Evolutionary conservation across 2,113 vertebrate genomes (phyloP).

Genomic region (Colaptes auratus): DNA sequence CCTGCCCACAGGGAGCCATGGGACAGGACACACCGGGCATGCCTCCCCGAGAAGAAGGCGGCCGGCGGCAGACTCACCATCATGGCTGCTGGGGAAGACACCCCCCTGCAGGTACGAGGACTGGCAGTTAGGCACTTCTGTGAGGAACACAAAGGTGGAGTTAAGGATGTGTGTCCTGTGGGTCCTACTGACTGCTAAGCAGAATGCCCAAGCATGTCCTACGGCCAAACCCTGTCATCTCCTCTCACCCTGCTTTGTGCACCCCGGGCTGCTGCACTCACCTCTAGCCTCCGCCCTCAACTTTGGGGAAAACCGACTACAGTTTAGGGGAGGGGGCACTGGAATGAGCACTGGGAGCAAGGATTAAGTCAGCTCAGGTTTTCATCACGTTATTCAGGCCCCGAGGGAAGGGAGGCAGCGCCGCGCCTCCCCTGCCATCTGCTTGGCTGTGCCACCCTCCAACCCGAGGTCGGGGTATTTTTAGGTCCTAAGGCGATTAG

Average conservation of each 20-base stretch:
- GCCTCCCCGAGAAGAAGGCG: rapidly evolving
- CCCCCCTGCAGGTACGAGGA: slow-evolving; percentile 87
- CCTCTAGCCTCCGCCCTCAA: too few relatives aligned
- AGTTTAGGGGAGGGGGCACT: rapidly evolving
- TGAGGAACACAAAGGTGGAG: not conserved
- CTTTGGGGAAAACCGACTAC: rapidly evolving
- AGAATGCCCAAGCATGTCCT: rapidly evolving
- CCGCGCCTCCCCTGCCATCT: not conserved
- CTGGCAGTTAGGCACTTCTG: slow-evolving; percentile 99
- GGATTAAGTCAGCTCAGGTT: not conserved
- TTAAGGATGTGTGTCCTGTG: rapidly evolving
- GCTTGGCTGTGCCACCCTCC: slow-evolving; percentile 10
- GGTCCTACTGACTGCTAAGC: not conserved
- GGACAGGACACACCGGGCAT: rapidly evolving
- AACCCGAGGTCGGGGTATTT: slow-evolving; percentile 69
- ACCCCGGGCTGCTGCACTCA: not conserved
- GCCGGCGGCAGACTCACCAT: slow-evolving; percentile 78
- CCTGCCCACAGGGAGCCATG: not conserved
- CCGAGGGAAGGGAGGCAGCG: rapidly evolving
- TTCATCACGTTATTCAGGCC: not conserved
- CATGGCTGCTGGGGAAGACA: slow-evolving; percentile 88
- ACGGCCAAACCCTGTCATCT: rapidly evolving
- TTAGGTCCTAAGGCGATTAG: slow-evolving; percentile 81
- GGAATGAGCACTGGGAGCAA: not conserved
- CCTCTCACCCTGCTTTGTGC: rapidly evolving